phyloP scores from a whole-genome alignment of 2,113 vertebrate genomes.

The Brachyistius frenatus region DNA sequence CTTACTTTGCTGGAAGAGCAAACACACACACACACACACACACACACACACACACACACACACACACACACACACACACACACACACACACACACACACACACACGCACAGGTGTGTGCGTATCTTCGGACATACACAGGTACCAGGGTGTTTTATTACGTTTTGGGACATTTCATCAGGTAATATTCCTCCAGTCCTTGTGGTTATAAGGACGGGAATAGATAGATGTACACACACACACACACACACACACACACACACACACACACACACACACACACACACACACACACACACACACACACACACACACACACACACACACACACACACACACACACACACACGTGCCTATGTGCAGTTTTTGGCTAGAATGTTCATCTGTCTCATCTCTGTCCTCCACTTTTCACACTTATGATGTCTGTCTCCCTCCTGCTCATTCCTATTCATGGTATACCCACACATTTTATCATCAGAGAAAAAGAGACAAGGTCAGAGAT shows the following conservation, averaged over 20 bases:
- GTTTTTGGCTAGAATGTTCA: slow-evolving; percentile 14
- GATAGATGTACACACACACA: not conserved
- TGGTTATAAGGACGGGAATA: not conserved
- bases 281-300: no score
- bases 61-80: slow-evolving; percentile 24
- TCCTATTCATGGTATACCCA: not conserved
- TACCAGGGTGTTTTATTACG: slow-evolving; percentile 36
- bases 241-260: no score
- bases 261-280: no score
- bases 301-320: no score
- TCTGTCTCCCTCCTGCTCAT: not conserved
- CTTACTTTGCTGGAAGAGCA: slow-evolving; percentile 36
- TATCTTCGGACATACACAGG: no score
- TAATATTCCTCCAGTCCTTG: slow-evolving; percentile 9
- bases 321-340: slow-evolving; percentile 4
- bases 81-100: slow-evolving; percentile 30
- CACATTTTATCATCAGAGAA: slow-evolving; percentile 10
- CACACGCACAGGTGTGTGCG: not conserved
- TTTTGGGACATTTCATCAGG: slow-evolving; percentile 29
- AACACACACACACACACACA: slow-evolving; percentile 24
- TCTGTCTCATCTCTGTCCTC: slow-evolving; percentile 11
- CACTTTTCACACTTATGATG: slow-evolving; percentile 5
- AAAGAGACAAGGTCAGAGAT: slow-evolving; percentile 24
- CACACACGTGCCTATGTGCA: not conserved
- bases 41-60: not conserved